Conservation (phyloP, 2,113 vertebrate species). For the Coreoperca whiteheadi region DNA sequence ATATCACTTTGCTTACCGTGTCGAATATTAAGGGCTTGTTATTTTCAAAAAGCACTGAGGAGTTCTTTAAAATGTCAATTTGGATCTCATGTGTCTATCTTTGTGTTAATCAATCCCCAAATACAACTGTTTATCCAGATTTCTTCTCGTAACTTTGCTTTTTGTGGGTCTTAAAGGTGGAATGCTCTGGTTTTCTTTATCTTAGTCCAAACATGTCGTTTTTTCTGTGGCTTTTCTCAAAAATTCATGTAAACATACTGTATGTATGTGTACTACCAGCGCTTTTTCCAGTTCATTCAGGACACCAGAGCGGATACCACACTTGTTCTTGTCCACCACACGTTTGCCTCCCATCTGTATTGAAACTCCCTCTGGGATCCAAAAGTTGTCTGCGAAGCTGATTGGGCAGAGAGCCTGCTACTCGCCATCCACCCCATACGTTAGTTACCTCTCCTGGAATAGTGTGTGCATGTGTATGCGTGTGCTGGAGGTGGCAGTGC, state of each 20-base stretch:
- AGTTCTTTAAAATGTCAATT: too few relatives aligned
- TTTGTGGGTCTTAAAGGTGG: neutral
- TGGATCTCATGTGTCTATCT: neutral
- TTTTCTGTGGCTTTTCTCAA: neutral
- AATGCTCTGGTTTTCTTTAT: neutral
- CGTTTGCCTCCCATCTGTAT: constrained; percentile 28
- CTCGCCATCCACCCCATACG: constrained; percentile 51
- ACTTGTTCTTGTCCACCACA: constrained; percentile 18
- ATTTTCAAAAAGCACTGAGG: neutral
- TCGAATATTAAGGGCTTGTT: neutral
- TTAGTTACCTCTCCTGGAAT: constrained; percentile 54
- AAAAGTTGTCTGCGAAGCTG: constrained; percentile 42
- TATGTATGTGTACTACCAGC: neutral
- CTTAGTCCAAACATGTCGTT: neutral
- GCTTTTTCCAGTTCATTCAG: neutral
- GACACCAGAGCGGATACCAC: constrained; percentile 5
- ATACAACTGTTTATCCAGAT: neutral
- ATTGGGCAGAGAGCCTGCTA: constrained; percentile 49
- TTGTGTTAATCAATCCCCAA: neutral
- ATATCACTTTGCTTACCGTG: neutral
- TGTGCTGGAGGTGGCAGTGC: constrained; percentile 51
- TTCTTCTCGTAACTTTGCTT: neutral
- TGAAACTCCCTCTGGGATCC: constrained; percentile 22
- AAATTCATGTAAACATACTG: neutral
- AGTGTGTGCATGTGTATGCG: constrained; percentile 16